Evolutionary conservation across 2,888 invertebrate genomes (phyloP).

Genomic region (Danaus chrysippus): DNA sequence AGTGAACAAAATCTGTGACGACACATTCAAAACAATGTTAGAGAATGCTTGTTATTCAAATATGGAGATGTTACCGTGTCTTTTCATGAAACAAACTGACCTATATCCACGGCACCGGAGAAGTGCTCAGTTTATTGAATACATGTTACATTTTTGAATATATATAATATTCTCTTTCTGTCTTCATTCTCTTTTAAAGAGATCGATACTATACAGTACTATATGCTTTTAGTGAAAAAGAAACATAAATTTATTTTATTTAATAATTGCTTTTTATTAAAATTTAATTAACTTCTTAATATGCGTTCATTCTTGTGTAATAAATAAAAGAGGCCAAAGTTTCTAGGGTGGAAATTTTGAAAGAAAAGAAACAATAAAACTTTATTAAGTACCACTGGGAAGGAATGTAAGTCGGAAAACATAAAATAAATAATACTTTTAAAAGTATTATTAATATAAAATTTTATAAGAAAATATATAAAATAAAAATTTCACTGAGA

Average conservation of each 20-base stretch:
- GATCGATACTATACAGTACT: too few relatives aligned
- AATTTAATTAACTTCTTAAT: neutral
- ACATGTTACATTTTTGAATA: neutral
- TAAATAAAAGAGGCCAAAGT: neutral
- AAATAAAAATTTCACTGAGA: too few relatives aligned
- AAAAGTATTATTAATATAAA: neutral
- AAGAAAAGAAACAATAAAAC: constrained; percentile 4
- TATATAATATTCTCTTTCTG: neutral
- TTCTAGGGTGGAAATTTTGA: neutral
- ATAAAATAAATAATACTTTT: neutral
- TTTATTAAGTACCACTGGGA: constrained; percentile 2
- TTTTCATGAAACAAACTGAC: neutral
- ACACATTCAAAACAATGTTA: neutral
- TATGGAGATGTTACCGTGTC: neutral
- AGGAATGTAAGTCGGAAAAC: neutral
- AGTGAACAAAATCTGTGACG: neutral
- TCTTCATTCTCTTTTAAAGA: too few relatives aligned
- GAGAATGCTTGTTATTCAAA: neutral
- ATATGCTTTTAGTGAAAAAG: too few relatives aligned
- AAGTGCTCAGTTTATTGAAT: neutral
- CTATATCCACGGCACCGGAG: neutral
- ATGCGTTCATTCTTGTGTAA: neutral
- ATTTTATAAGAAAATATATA: neutral
- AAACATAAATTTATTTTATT: too few relatives aligned
- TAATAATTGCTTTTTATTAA: too few relatives aligned